Conservation (phyloP, 2,888 invertebrate species). For the Idaea straminata region DNA sequence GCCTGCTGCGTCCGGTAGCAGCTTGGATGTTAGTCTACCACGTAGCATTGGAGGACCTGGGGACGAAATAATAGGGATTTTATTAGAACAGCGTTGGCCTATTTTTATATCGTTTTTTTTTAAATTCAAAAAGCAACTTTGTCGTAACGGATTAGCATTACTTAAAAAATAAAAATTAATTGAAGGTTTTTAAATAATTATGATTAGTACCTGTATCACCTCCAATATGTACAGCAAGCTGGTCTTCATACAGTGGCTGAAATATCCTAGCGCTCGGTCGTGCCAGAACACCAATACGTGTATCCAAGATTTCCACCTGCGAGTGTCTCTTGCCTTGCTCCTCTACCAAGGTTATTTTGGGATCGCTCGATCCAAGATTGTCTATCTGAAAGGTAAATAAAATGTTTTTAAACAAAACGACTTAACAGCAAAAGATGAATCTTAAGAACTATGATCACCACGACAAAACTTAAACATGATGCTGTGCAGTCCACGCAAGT, state of each 20-base stretch:
- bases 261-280: constrained; percentile 89
- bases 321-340: constrained; percentile 85
- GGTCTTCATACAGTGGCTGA: constrained; percentile 90
- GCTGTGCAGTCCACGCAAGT: too few species aligned
- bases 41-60: constrained; percentile 80
- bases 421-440: too few species aligned
- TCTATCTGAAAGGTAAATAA: constrained; percentile 71
- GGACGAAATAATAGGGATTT: neutral
- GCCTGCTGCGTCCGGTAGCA: constrained; percentile 87
- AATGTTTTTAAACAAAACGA: neutral
- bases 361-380: constrained; percentile 80
- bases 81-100: too few species aligned
- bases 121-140: too few species aligned
- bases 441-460: too few species aligned
- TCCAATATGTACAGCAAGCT: constrained; percentile 87
- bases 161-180: too few species aligned
- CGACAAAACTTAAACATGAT: too few species aligned
- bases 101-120: too few species aligned
- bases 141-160: too few species aligned
- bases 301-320: constrained; percentile 86
- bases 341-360: constrained; percentile 86
- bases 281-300: constrained; percentile 86
- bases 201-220: constrained; percentile 55
- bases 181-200: too few species aligned
- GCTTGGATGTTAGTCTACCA: constrained; percentile 84